Percentiles rank a stretch among this genome's conserved stretches.
Evolutionary conservation across 1,140 invertebrate species (phyloP).

Genomic region (Acyrthosiphon pisum): DNA sequence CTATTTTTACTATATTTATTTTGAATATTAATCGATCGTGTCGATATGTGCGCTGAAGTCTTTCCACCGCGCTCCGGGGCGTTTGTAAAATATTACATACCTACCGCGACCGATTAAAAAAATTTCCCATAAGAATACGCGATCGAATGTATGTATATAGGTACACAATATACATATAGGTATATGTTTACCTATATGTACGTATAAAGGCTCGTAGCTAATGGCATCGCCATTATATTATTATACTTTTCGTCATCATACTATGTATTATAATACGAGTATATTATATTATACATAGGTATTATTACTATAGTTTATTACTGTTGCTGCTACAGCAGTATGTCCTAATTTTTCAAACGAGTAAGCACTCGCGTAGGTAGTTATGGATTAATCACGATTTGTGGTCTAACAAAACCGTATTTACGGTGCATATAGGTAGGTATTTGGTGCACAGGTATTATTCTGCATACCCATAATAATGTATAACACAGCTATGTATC

Average conservation of each 20-base stretch:
- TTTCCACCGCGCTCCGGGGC: neutral
- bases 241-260: neutral
- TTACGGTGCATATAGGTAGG: neutral
- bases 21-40: conserved; percentile 12
- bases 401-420: neutral
- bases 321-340: neutral
- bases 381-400: neutral
- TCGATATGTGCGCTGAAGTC: neutral
- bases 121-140: conserved; percentile 15
- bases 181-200: neutral
- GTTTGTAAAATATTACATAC: neutral
- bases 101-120: neutral
- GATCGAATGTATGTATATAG: neutral
- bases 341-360: conserved; percentile 6
- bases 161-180: neutral
- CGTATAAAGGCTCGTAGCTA: neutral
- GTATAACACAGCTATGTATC: neutral
- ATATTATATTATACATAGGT: neutral
- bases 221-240: neutral
- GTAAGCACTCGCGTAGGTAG: neutral
- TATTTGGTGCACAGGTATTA: neutral
- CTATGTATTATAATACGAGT: no score
- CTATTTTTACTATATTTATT: neutral
- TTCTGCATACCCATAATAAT: neutral
- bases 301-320: neutral